Evolutionary conservation across 2,888 invertebrate genomes (phyloP).

Genomic region (Escarpia spicata): DNA sequence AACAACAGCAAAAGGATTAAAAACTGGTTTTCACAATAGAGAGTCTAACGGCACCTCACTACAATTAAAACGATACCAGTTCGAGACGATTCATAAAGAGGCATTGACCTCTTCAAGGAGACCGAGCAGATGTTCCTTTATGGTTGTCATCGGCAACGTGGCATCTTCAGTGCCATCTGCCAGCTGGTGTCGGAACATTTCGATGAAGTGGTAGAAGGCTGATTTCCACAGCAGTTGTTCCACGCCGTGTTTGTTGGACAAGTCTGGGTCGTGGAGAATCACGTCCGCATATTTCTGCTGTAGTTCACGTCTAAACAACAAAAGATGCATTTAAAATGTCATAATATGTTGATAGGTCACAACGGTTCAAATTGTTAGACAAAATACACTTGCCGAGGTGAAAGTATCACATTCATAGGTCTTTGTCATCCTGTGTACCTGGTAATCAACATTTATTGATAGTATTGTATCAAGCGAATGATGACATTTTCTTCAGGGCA

Average conservation of each 20-base stretch:
- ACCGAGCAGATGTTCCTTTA: conserved; percentile 71
- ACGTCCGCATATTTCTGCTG: conserved; percentile 60
- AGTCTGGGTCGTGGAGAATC: conserved; percentile 80
- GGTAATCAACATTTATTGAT: too few relatives aligned
- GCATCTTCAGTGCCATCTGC: conserved; percentile 67
- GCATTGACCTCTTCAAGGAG: conserved; percentile 77
- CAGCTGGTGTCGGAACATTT: conserved; percentile 79
- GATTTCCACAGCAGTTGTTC: conserved; percentile 93
- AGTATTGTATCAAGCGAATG: too few relatives aligned
- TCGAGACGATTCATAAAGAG: neutral
- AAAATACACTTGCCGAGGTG: too few relatives aligned
- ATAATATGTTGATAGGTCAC: neutral
- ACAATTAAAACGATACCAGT: neutral
- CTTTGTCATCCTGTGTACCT: too few relatives aligned
- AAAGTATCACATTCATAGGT: too few relatives aligned
- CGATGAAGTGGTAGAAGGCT: conserved; percentile 84
- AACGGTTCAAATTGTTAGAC: neutral
- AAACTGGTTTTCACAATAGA: too few relatives aligned
- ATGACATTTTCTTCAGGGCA: too few relatives aligned
- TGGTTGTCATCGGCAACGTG: neutral
- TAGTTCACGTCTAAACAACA: conserved; percentile 55
- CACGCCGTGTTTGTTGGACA: conserved; percentile 85
- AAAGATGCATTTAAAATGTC: conserved; percentile 27
- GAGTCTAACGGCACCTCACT: too few relatives aligned
- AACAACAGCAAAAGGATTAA: too few relatives aligned